Evolutionary conservation across 2,888 invertebrate genomes (phyloP).

Genomic region (Ceriagrion tenellum): DNA sequence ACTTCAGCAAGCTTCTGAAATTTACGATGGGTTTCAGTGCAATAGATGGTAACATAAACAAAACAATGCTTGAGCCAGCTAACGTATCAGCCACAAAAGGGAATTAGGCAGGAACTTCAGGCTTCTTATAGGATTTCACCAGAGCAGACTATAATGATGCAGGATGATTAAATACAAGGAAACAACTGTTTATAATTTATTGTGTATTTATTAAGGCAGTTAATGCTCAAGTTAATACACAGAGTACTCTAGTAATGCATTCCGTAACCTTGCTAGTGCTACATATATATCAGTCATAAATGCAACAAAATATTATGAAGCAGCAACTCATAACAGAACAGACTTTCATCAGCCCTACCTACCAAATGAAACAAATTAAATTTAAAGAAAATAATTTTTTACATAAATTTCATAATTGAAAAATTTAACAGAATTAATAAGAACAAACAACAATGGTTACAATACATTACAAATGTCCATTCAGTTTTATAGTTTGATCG

Average conservation of each 20-base stretch:
- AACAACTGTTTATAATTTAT: constrained; percentile 57
- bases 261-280: constrained; percentile 65
- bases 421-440: constrained; percentile 38
- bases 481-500: neutral
- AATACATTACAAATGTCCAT: constrained; percentile 51
- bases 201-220: constrained; percentile 65
- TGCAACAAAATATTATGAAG: constrained; percentile 66
- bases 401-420: neutral
- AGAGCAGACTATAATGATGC: constrained; percentile 61
- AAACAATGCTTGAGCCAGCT: constrained; percentile 31
- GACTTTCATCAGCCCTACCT: constrained; percentile 44
- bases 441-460: constrained; percentile 28
- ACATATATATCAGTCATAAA: constrained; percentile 62
- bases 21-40: constrained; percentile 50
- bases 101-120: neutral
- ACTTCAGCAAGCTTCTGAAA: constrained; percentile 53
- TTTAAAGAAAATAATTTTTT: constrained; percentile 37
- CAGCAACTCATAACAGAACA: constrained; percentile 61
- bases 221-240: constrained; percentile 65
- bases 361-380: constrained; percentile 51
- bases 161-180: constrained; percentile 62
- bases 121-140: neutral
- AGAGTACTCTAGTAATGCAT: constrained; percentile 63
- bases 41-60: neutral
- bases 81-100: constrained; percentile 47